Evolutionary conservation across 2,888 invertebrate species (phyloP).

Genomic region (Trachelus troglodyta): DNA sequence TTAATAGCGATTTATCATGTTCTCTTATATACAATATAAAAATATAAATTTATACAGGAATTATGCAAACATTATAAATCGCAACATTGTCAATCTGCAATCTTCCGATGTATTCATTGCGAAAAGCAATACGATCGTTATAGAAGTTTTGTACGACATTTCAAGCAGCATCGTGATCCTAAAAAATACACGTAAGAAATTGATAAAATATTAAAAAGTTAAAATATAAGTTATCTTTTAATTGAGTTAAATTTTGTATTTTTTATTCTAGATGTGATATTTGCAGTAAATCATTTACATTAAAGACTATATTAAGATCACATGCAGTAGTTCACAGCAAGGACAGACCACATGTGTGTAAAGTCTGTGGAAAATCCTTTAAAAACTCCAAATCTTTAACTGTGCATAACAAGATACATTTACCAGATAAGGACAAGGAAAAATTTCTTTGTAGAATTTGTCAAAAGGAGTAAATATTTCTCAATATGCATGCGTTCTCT

Average conservation of each 20-base stretch:
- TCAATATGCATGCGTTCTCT: background rate
- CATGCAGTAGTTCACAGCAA: conserved; percentile 50
- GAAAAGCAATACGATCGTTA: conserved; percentile 45
- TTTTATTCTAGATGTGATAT: conserved; percentile 43
- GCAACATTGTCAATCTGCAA: conserved; percentile 40
- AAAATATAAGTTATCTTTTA: background rate
- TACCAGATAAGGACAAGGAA: conserved; percentile 44
- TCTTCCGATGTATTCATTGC: conserved; percentile 47
- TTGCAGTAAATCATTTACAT: conserved; percentile 49
- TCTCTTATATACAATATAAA: background rate
- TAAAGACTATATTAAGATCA: conserved; percentile 44
- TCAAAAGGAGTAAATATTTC: conserved; percentile 45
- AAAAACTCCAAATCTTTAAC: conserved; percentile 49
- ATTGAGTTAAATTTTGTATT: background rate
- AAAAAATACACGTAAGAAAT: conserved; percentile 43
- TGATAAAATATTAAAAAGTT: background rate
- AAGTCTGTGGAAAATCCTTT: conserved; percentile 50
- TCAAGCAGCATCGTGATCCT: conserved; percentile 43
- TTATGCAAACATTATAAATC: conserved; percentile 41
- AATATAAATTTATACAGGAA: conserved; percentile 19
- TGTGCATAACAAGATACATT: conserved; percentile 47
- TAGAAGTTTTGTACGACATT: conserved; percentile 48
- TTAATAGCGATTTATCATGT: background rate
- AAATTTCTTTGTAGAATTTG: conserved; percentile 46
- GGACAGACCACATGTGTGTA: conserved; percentile 44